Base-by-base conservation (phyloP, 2,797 vertebrate species). In the Hylomyscus alleni region DNA sequence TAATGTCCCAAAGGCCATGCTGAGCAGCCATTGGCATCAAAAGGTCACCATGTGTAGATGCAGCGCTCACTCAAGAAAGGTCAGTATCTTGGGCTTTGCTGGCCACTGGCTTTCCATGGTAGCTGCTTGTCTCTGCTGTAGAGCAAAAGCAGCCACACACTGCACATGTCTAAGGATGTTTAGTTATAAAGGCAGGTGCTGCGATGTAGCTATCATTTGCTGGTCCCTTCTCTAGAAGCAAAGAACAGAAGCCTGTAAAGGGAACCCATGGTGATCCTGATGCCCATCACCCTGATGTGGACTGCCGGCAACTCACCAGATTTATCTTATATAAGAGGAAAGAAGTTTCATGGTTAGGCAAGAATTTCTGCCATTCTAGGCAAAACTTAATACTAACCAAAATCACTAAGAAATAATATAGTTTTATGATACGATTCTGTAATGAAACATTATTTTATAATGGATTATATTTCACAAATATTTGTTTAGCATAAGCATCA, bases 311-410 rank as follows among this genome's bases (percentile, higher is more conserved):
- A 90, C 31, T 7, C 7, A 65, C 26, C 65, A 90, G 47, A 78
- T 10, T 89, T 44, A 60, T 20, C 80, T 85, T 75, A 90, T 31
- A 26, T 8, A 47, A 77, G 65, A 77, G 56, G 90, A 77, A 93
- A 93, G 58, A 75, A 34, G 54, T 54, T 72, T 93, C 31, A 81
- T 1, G 50, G 56, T 73, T 78, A 69, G 76, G 93, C 83, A 44
- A 95, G 75, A 95, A 86, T 95, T 83, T 95, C 77, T 91, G 54
- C 84, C n/a, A 89, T 81, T 92, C 8, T 44, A 86, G 94, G 78
- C 13, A 72, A 76, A 97, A 94, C 12, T 34, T 72, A 94, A 94
- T 88, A 80, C 54, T 69, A 91, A 82, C 34, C 62, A 87, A 84
- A 93, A 90, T 31, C 54, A 8, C 37, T 95, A 84, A 93, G 75